Evolutionary conservation across 2,797 vertebrate genomes (phyloP).

Genomic region (Sarcophilus harrisii): DNA sequence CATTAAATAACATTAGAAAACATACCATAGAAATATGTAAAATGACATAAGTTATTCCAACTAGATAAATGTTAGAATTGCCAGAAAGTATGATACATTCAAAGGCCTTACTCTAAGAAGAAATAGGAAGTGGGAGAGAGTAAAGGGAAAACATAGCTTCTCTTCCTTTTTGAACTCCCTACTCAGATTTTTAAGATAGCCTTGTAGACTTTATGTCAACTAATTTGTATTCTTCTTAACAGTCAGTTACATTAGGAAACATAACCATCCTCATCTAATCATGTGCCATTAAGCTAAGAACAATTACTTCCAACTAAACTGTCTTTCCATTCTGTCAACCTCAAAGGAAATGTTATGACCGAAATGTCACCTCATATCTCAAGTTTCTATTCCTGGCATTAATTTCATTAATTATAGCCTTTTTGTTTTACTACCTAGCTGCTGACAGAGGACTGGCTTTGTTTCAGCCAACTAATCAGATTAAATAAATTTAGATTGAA

Average conservation of each 20-base stretch:
- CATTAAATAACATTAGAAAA: not conserved
- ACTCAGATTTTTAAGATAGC: slow-evolving; percentile 38
- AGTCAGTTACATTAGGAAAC: slow-evolving; percentile 45
- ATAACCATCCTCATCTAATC: slow-evolving; percentile 40
- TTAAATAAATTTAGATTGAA: slow-evolving; percentile 72
- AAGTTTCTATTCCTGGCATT: slow-evolving; percentile 67
- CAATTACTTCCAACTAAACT: slow-evolving; percentile 55
- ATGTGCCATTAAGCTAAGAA: slow-evolving; percentile 58
- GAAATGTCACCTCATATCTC: slow-evolving; percentile 61
- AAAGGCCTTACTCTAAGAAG: slow-evolving; percentile 30
- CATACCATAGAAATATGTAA: not conserved
- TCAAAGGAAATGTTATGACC: slow-evolving; percentile 60
- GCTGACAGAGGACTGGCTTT: slow-evolving; percentile 69
- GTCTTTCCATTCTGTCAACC: slow-evolving; percentile 40
- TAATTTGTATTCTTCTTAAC: slow-evolving; percentile 30
- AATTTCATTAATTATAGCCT: slow-evolving; percentile 67
- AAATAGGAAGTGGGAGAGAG: slow-evolving; percentile 34
- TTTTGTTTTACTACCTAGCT: slow-evolving; percentile 68
- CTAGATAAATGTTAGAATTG: not conserved
- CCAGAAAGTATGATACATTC: slow-evolving; percentile 8
- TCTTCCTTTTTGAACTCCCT: slow-evolving; percentile 55
- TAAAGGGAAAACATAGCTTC: slow-evolving; percentile 41
- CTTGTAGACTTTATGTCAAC: slow-evolving; percentile 23
- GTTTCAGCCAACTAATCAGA: slow-evolving; percentile 72
- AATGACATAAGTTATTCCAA: not conserved